These are phyloP conservation scores for Acrossocheilus fasciatus DNA, from an alignment of 2,797 vertebrate species.

Conservation along the genomic window DNA sequence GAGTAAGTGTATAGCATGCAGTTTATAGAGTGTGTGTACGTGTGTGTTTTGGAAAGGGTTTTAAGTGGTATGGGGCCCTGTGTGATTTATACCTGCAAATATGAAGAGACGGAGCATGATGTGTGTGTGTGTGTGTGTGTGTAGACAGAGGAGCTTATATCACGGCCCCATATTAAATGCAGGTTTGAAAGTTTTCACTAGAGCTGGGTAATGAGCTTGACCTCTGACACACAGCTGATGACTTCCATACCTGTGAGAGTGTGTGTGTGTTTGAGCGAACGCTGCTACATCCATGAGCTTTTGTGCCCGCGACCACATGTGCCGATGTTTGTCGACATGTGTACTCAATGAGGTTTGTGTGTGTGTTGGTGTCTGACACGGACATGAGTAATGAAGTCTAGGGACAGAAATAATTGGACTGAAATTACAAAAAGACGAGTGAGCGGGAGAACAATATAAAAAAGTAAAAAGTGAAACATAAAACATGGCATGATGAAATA, in stretches of 20 bases:
- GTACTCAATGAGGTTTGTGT: slow-evolving; percentile 54
- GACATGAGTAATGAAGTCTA: slow-evolving; percentile 98
- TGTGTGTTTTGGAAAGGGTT: slow-evolving; percentile 44
- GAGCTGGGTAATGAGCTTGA: slow-evolving; percentile 98
- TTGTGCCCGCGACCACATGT: slow-evolving; percentile 46
- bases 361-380: slow-evolving; percentile 85
- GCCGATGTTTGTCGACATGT: slow-evolving; percentile 63
- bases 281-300: slow-evolving; percentile 32
- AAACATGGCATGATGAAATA: slow-evolving; percentile 50
- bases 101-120: slow-evolving; percentile 50
- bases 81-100: slow-evolving; percentile 61
- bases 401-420: slow-evolving; percentile 95
- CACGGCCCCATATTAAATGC: slow-evolving; percentile 88
- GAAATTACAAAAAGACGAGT: slow-evolving; percentile 78
- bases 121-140: slow-evolving; percentile 50
- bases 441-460: slow-evolving; percentile 67
- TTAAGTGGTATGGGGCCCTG: slow-evolving; percentile 43
- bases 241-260: slow-evolving; percentile 98
- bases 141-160: slow-evolving; percentile 70
- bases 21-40: slow-evolving; percentile 42
- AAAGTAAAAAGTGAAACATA: slow-evolving; percentile 56
- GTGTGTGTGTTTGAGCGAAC: slow-evolving; percentile 79
- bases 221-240: slow-evolving; percentile 95
- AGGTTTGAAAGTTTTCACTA: slow-evolving; percentile 95
- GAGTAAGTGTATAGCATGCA: slow-evolving; percentile 6